Evolutionary conservation across 2,797 vertebrate species (phyloP), one percentile per base, ranked within the genome.

Genomic region (Lutjanus campechanus): DNA sequence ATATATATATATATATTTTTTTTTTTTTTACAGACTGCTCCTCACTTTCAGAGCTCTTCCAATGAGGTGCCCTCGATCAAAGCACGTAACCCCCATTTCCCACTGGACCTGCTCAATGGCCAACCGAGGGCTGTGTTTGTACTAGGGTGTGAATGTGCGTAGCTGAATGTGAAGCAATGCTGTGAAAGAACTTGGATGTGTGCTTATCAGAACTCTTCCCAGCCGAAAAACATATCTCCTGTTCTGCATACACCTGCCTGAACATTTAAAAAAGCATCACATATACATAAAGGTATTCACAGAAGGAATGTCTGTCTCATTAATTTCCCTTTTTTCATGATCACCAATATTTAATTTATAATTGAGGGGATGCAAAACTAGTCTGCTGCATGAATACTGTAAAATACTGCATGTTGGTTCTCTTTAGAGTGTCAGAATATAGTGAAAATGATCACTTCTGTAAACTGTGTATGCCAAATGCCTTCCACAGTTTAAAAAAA

Each of bases 31-130:
- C 84, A 47, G 53, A 86, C 77, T 77, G 83, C 78, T 79, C 66
- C 77, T 85, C 82, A 79, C 71, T 89, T 87, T 88, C 88, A 73
- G 69, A 77, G 82, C 68, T 82, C 77, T 79, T 91, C 82, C 76
- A 89, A 88, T 80, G 83, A 89, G 85, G 78, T 89, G 88, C 88
- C 88, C 91, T 91, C 85, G 69, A 89, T 92, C 89, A 91, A 80
- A 94, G 89, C 88, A 85, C 81, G 86, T 88, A 91, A 91, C 92
- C 92, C 79, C 87, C 20, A 91, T 92, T 92, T 92, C 90, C 92
- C 91, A 82, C 71, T 41, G 61, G 88, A 85, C 79, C 79, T 65
- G 84, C 82, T 84, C 85, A 76, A 82, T 77, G 68, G 85, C 71
- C 82, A 73, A 76, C 73, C 68, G 76, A 81, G 79, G 74, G 59